These are phyloP conservation scores for Cygnus olor DNA, from an alignment of 2,797 vertebrate genomes.

Conservation along the genomic window DNA sequence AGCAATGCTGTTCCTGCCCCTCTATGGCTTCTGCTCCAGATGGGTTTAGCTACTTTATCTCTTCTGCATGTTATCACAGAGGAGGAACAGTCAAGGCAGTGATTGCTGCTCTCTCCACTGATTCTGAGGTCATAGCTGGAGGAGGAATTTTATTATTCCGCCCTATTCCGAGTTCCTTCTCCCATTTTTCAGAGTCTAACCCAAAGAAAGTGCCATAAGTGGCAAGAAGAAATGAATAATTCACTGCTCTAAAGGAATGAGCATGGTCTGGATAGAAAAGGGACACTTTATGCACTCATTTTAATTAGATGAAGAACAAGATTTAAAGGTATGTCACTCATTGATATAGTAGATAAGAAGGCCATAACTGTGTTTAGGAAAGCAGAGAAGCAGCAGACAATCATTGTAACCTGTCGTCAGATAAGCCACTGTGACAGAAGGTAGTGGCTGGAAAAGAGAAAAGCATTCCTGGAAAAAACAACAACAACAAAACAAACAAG, in stretches of 20 bases:
- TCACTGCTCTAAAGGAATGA: background rate
- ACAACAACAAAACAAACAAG: too few relatives aligned
- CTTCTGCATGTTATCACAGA: background rate
- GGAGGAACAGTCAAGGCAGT: background rate
- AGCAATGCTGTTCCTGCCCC: background rate
- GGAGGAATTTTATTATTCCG: background rate
- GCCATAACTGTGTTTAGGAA: background rate
- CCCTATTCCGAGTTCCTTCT: background rate
- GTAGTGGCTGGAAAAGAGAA: background rate
- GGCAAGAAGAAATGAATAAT: background rate
- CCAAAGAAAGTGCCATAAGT: background rate
- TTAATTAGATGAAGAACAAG: background rate
- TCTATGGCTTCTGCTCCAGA: background rate
- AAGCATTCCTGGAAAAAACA: background rate
- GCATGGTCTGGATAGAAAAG: background rate
- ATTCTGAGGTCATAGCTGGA: background rate
- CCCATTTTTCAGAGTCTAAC: background rate
- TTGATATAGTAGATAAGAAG: background rate
- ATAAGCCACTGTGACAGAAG: conserved; percentile 5
- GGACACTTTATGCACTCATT: fast-evolving
- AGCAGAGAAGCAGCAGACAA: background rate
- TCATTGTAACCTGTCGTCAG: background rate
- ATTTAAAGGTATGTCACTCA: background rate
- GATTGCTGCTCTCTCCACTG: background rate
- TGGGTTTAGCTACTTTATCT: background rate